A percentile compares a stretch with the other conserved stretches of the same genome.
Conservation (phyloP, 2,797 vertebrate genomes). For the Nyctalus aviator region DNA sequence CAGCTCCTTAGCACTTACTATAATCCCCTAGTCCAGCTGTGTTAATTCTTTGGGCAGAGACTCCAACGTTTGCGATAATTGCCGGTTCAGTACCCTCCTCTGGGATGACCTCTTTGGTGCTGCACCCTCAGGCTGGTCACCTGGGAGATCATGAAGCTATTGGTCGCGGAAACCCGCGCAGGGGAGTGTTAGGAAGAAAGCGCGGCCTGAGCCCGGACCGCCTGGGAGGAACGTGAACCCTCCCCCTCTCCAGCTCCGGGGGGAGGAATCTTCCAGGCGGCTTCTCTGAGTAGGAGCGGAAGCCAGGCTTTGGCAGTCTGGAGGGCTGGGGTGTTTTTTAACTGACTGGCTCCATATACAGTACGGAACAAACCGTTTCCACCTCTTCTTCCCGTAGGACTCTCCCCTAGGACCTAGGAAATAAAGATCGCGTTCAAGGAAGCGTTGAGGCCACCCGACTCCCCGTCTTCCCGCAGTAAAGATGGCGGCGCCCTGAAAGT, state of each 20-base stretch:
- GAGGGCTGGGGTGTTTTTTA: neutral
- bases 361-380: neutral
- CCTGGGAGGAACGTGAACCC: no score
- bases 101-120: neutral
- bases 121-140: neutral
- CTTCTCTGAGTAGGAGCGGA: slow-evolving; percentile 73
- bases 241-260: no score
- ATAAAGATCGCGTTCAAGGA: neutral
- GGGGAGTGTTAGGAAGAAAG: neutral
- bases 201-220: neutral
- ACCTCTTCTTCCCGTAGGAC: neutral
- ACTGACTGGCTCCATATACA: neutral
- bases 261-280: no score
- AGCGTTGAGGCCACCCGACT: neutral
- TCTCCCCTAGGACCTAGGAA: neutral
- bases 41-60: neutral
- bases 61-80: neutral
- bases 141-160: neutral
- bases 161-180: neutral
- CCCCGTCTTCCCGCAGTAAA: slow-evolving; percentile 70
- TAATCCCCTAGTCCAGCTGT: neutral
- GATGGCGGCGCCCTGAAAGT: slow-evolving; percentile 59
- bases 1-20: neutral
- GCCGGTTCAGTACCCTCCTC: neutral
- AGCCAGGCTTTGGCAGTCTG: slow-evolving; percentile 19